Conservation (phyloP, 2,888 invertebrate species). For the Suillia variegata region DNA sequence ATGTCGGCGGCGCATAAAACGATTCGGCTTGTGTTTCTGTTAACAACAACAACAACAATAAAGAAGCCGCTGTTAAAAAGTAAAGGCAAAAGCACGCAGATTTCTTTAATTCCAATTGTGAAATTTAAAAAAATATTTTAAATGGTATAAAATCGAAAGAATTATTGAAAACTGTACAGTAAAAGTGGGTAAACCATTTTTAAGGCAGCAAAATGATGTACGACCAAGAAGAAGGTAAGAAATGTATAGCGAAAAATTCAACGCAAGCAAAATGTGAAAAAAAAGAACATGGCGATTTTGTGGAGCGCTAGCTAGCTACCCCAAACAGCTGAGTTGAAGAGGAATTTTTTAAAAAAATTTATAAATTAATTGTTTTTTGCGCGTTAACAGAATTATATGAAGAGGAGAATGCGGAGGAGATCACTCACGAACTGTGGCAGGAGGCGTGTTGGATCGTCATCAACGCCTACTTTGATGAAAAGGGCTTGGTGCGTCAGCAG, state of each 20-base stretch:
- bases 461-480: constrained; percentile 99
- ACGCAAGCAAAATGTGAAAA: constrained; percentile 4
- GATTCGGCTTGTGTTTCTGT: too few species aligned
- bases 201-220: constrained; percentile 48
- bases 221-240: constrained; percentile 59
- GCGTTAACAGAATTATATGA: constrained; percentile 68
- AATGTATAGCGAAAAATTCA: constrained; percentile 6
- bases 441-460: constrained; percentile 99
- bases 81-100: not conserved
- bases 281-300: constrained; percentile 41
- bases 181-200: constrained; percentile 22
- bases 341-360: not conserved
- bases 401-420: constrained; percentile 91
- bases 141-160: not conserved
- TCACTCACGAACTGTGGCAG: constrained; percentile 98
- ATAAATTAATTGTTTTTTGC: not conserved
- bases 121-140: not conserved
- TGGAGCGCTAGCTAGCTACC: not conserved
- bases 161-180: not conserved
- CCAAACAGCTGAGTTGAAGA: too few species aligned
- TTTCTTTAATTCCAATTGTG: not conserved
- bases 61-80: too few species aligned
- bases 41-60: too few species aligned
- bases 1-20: too few species aligned
- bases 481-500: constrained; percentile 98